A percentile compares a stretch with the other conserved stretches of the same genome.
These are phyloP conservation scores for Ceramica pisi DNA, from an alignment of 2,888 invertebrate genomes.

Conservation along the genomic window DNA sequence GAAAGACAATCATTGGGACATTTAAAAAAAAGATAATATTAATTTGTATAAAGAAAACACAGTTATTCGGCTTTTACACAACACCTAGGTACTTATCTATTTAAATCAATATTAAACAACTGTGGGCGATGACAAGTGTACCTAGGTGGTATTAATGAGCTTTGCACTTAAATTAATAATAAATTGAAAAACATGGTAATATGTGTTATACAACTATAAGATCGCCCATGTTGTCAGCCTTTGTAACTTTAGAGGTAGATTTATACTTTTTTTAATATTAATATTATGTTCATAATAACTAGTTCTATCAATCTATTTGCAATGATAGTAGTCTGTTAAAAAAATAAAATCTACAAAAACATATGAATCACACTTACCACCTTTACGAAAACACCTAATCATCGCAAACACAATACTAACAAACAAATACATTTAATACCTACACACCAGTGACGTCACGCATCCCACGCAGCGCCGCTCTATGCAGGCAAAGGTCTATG, in stretches of 20 bases:
- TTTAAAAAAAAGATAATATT: no score
- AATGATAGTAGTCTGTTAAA: background rate
- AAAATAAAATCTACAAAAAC: no score
- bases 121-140: background rate
- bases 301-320: background rate
- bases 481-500: constrained; percentile 75
- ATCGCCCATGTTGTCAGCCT: no score
- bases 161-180: background rate
- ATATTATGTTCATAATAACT: background rate
- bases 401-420: constrained; percentile 30
- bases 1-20: no score
- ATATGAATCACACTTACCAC: constrained; percentile 17
- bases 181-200: no score
- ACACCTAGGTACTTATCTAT: no score
- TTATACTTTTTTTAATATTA: no score
- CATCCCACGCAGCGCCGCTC: constrained; percentile 75
- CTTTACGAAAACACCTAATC: constrained; percentile 5
- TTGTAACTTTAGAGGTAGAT: no score
- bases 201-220: no score
- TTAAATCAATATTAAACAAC: no score
- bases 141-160: background rate
- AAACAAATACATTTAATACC: constrained; percentile 28
- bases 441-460: constrained; percentile 68
- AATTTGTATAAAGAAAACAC: no score
- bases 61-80: no score